These are phyloP conservation scores for Imbricaverruca yamaguchii DNA, from an alignment of 2,888 invertebrate genomes.

Conservation along the genomic window DNA sequence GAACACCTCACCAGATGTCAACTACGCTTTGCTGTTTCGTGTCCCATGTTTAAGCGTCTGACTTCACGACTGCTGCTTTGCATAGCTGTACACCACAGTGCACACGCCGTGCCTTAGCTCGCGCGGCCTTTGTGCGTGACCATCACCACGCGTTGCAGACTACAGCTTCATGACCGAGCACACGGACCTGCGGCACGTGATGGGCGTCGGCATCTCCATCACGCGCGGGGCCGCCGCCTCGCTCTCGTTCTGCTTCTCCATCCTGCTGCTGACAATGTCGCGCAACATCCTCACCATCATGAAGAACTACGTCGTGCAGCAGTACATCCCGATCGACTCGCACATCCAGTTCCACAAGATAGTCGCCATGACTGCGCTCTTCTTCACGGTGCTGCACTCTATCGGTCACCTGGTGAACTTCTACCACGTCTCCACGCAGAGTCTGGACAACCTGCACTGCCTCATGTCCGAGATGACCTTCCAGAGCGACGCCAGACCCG, in stretches of 20 bases:
- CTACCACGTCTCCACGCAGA: conserved; percentile 93
- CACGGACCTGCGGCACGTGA: conserved; percentile 86
- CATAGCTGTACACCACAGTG: too few relatives aligned
- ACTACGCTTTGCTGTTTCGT: too few relatives aligned
- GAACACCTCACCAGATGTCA: too few relatives aligned
- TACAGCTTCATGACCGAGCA: conserved; percentile 96
- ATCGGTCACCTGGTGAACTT: conserved; percentile 94
- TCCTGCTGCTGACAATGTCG: conserved; percentile 86
- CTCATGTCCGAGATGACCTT: conserved; percentile 89
- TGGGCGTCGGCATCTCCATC: conserved; percentile 94
- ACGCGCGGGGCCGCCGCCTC: conserved; percentile 91
- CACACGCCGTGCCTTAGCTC: too few relatives aligned
- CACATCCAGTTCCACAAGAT: conserved; percentile 95
- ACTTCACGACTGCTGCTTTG: too few relatives aligned
- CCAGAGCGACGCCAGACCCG: conserved; percentile 86
- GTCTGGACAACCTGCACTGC: conserved; percentile 81
- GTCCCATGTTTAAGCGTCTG: too few relatives aligned
- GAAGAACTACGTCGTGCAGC: conserved; percentile 87
- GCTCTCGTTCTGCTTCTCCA: conserved; percentile 86
- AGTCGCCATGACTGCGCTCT: conserved; percentile 85
- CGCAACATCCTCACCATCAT: conserved; percentile 82
- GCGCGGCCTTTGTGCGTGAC: too few relatives aligned
- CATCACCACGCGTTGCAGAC: conserved; percentile 47
- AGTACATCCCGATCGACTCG: conserved; percentile 87
- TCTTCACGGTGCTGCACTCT: conserved; percentile 86